These are phyloP conservation scores for Cylloceria caligata DNA, from an alignment of 2,888 invertebrate species.

Conservation along the genomic window DNA sequence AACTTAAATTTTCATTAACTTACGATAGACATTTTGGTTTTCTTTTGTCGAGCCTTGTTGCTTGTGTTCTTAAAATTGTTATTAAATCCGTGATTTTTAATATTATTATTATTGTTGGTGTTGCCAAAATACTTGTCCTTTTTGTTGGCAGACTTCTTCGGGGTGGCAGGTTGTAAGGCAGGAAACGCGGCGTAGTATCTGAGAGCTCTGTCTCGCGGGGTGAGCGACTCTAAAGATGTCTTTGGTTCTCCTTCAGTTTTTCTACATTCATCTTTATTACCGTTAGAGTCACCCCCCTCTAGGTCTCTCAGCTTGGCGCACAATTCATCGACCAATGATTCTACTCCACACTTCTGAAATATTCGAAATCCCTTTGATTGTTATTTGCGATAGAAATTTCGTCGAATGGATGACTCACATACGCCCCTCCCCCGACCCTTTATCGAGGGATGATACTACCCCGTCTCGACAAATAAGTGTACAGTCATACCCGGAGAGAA, in stretches of 20 bases:
- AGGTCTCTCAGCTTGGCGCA: conserved; percentile 91
- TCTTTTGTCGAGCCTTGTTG: conserved; percentile 79
- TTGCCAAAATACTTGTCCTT: conserved; percentile 78
- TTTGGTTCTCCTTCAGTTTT: conserved; percentile 77
- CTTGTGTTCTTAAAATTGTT: conserved; percentile 76
- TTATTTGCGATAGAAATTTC: not conserved
- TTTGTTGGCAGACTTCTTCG: conserved; percentile 80
- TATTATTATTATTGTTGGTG: conserved; percentile 76
- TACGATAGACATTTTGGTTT: conserved; percentile 81
- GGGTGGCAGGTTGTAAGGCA: conserved; percentile 85
- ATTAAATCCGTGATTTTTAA: conserved; percentile 71
- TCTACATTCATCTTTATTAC: conserved; percentile 77
- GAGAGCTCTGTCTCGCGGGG: conserved; percentile 89
- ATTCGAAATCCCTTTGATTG: conserved; percentile 55
- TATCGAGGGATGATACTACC: not conserved
- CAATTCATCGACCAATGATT: conserved; percentile 93
- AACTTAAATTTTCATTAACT: conserved; percentile 58
- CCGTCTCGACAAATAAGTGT: not conserved
- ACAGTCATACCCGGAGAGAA: not conserved
- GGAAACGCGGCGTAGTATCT: conserved; percentile 93
- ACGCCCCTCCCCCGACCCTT: not conserved
- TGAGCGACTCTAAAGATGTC: conserved; percentile 85
- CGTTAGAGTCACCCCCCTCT: conserved; percentile 83
- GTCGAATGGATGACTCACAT: conserved; percentile 10
- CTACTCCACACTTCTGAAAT: conserved; percentile 91